Evolutionary conservation across 2,888 invertebrate species (phyloP).

Genomic region (Lasiommata megera): DNA sequence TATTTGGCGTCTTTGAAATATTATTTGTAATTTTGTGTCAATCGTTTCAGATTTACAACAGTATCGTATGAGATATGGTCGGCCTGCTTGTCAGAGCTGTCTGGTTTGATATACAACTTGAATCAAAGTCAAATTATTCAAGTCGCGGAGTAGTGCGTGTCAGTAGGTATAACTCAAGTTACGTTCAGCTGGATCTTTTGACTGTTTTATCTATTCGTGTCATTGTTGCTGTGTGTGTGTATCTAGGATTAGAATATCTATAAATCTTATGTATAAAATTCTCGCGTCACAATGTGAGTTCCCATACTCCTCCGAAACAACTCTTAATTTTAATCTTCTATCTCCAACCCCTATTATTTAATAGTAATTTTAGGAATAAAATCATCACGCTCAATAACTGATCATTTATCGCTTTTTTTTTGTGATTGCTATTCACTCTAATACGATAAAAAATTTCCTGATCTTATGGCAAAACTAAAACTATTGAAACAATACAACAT

Average conservation of each 20-base stretch:
- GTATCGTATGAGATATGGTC: conserved; percentile 25
- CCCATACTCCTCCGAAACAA: too few relatives aligned
- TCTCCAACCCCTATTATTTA: too few relatives aligned
- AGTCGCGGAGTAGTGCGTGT: conserved; percentile 13
- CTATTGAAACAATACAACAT: too few relatives aligned
- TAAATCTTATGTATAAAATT: too few relatives aligned
- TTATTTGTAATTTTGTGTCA: conserved; percentile 35
- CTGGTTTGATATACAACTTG: conserved; percentile 27
- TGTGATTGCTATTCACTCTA: too few relatives aligned
- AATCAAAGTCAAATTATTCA: conserved; percentile 31
- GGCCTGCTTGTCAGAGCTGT: conserved; percentile 23
- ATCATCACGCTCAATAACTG: too few relatives aligned
- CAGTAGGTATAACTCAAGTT: conserved; percentile 9
- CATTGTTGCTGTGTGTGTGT: neutral
- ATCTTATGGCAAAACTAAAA: too few relatives aligned
- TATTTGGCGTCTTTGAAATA: conserved; percentile 14
- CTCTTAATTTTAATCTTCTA: too few relatives aligned
- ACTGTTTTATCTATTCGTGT: neutral
- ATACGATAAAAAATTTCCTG: too few relatives aligned
- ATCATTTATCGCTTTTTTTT: too few relatives aligned
- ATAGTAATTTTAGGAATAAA: too few relatives aligned
- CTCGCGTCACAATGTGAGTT: too few relatives aligned
- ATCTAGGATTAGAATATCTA: neutral
- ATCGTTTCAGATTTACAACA: conserved; percentile 31
- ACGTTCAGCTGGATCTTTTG: conserved; percentile 1